Evolutionary conservation across 2,113 vertebrate genomes (phyloP).

Genomic region (Glareola pratincola): DNA sequence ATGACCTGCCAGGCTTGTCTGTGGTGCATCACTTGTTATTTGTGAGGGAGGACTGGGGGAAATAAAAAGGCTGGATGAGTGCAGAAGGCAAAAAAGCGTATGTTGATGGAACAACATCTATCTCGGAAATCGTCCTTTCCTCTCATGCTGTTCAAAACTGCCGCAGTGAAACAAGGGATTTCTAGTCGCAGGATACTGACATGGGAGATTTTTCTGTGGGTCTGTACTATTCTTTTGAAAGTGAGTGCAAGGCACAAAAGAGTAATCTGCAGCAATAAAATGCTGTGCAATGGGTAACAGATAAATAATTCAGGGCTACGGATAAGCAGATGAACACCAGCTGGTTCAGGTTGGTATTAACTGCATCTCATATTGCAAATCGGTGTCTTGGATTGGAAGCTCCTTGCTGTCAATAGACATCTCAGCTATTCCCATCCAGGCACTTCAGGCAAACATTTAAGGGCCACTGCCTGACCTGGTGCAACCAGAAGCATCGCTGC

Average conservation of each 20-base stretch:
- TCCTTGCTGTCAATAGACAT: not conserved
- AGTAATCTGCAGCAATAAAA: not conserved
- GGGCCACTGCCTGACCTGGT: not conserved
- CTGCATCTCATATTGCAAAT: not conserved
- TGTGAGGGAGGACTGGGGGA: not conserved
- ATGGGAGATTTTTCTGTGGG: not conserved
- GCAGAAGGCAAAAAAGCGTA: not conserved
- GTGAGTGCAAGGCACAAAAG: not conserved
- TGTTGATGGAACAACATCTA: not conserved
- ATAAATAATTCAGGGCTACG: conserved; percentile 22
- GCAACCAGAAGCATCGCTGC: not conserved
- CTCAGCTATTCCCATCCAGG: not conserved
- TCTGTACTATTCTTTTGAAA: not conserved
- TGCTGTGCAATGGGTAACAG: not conserved
- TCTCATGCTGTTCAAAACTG: not conserved
- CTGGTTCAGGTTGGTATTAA: not conserved
- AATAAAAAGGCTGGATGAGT: not conserved
- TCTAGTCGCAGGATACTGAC: not conserved
- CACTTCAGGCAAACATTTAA: not conserved
- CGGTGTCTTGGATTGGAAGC: not conserved
- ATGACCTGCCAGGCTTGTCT: not conserved
- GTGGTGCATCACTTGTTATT: not conserved
- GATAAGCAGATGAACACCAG: not conserved
- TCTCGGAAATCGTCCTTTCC: not conserved
- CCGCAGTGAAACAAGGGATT: not conserved